A percentile compares a stretch with the other conserved stretches of the same genome.
phyloP scores from a whole-genome alignment of 2,888 invertebrate species.

The Nudaria mundana region DNA sequence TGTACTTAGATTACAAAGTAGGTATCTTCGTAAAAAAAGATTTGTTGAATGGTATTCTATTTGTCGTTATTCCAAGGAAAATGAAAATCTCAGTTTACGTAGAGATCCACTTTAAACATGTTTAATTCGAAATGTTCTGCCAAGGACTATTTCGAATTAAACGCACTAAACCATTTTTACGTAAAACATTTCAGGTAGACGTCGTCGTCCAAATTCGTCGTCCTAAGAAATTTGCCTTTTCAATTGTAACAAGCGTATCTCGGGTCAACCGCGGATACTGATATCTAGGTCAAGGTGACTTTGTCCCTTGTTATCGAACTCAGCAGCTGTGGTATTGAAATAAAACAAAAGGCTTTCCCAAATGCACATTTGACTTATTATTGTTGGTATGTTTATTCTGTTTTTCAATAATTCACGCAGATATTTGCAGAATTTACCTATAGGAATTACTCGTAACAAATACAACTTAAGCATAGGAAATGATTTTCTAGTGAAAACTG shows the following conservation, averaged over 20 bases:
- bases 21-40: too few relatives aligned
- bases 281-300: constrained; percentile 34
- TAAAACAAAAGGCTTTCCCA: constrained; percentile 21
- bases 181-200: constrained; percentile 3
- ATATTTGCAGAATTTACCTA: background rate
- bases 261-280: constrained; percentile 25
- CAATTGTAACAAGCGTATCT: constrained; percentile 28
- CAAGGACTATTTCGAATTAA: too few relatives aligned
- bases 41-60: too few relatives aligned
- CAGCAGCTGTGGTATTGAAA: constrained; percentile 20
- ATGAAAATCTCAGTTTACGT: too few relatives aligned
- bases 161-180: too few relatives aligned
- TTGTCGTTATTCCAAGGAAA: too few relatives aligned
- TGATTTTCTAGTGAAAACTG: too few relatives aligned
- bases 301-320: constrained; percentile 30
- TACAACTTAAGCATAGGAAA: too few relatives aligned
- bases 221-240: constrained; percentile 16
- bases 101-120: too few relatives aligned
- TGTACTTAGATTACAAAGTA: constrained; percentile 1
- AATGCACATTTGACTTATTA: constrained; percentile 17
- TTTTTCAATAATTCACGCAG: background rate
- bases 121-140: too few relatives aligned
- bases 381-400: too few relatives aligned
- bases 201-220: constrained; percentile 10
- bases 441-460: too few relatives aligned